A percentile compares a stretch with the other conserved stretches of the same genome.
These are phyloP conservation scores for Phenganax subtilis DNA, from an alignment of 92 coral and sea anemone genomes.

Conservation along the genomic window DNA sequence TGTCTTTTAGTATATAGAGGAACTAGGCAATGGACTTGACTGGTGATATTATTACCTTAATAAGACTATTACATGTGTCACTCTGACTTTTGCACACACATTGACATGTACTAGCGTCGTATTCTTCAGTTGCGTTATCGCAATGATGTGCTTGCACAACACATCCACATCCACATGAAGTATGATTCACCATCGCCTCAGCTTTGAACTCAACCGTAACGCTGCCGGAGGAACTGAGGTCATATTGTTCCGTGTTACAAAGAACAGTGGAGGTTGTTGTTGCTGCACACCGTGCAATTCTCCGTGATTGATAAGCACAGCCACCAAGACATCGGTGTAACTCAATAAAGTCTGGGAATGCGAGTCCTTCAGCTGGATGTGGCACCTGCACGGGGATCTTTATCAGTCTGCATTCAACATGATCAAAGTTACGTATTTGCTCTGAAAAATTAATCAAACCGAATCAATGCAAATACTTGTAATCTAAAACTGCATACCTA, in stretches of 20 bases:
- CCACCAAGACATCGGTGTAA: conserved; percentile 18
- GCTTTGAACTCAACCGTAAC: not conserved
- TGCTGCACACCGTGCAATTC: not conserved
- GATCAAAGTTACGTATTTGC: not conserved
- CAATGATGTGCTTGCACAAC: conserved; percentile 15
- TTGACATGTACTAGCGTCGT: not conserved
- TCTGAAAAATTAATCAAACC: not conserved
- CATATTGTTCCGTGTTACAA: not conserved
- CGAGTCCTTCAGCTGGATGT: not conserved
- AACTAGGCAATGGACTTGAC: not conserved
- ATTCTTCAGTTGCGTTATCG: conserved; percentile 12
- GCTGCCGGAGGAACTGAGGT: not conserved
- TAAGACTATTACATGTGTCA: not conserved
- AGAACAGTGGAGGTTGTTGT: not conserved
- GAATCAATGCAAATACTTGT: not conserved
- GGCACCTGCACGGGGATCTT: conserved; percentile 14
- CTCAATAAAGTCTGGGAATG: not conserved
- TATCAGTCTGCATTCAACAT: not conserved
- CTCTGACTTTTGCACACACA: conserved; percentile 10
- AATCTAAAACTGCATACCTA: not conserved
- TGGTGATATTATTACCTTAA: conserved; percentile 14
- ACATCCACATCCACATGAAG: conserved; percentile 19
- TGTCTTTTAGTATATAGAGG: not conserved
- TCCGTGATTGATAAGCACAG: not conserved
- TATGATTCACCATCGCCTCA: conserved; percentile 6